Evolutionary conservation across 2,888 invertebrate genomes (phyloP).

Genomic region (Bembecia ichneumoniformis): DNA sequence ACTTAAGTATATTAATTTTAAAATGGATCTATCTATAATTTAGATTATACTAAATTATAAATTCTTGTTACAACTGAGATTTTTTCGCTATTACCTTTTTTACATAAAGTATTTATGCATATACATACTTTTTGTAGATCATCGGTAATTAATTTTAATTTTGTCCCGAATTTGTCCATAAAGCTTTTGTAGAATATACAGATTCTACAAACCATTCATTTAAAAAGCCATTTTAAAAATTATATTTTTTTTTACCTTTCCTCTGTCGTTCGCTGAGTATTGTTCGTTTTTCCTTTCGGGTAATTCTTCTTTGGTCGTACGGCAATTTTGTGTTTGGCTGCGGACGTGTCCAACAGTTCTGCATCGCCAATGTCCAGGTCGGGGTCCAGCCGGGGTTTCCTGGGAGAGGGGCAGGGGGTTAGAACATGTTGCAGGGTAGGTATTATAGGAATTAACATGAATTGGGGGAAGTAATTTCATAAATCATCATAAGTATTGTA

Average conservation of each 20-base stretch:
- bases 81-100: no score
- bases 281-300: constrained; percentile 34
- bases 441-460: neutral
- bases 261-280: constrained; percentile 12
- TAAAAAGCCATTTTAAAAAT: neutral
- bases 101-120: no score
- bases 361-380: constrained; percentile 72
- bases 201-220: neutral
- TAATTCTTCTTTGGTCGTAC: constrained; percentile 81
- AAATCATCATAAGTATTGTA: neutral
- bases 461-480: neutral
- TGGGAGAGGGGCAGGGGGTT: constrained; percentile 42
- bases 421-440: constrained; percentile 5
- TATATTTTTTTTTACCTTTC: constrained; percentile 6
- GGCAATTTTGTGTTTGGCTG: constrained; percentile 82
- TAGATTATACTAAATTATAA: no score
- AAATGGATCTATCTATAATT: no score
- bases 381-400: constrained; percentile 71
- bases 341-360: constrained; percentile 78
- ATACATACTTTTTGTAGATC: no score
- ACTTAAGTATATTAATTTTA: no score
- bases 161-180: no score
- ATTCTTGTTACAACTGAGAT: no score
- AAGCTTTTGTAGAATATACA: no score
- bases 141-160: no score